Conservation (phyloP, 2,888 invertebrate genomes). For the Aporophyla nigra region DNA sequence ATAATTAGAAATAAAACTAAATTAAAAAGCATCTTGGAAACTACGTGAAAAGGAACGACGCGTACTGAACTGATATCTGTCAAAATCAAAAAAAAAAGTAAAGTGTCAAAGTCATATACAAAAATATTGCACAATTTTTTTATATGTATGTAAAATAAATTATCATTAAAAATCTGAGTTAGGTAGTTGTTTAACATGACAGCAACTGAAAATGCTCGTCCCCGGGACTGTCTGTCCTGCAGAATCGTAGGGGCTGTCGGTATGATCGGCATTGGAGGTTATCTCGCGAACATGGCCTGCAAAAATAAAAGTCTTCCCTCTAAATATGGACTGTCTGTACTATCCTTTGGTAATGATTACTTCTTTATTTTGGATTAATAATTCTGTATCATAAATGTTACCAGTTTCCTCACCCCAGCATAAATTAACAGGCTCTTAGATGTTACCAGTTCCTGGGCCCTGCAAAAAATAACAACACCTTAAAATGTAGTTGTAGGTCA, state of each 20-base stretch:
- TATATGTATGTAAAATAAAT: background rate
- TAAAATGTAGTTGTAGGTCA: too few species aligned
- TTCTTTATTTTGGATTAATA: background rate
- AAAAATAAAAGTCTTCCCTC: conserved; percentile 88
- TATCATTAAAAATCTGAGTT: conserved; percentile 2
- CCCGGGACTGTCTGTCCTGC: conserved; percentile 91
- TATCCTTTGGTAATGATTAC: conserved; percentile 85
- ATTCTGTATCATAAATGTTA: background rate
- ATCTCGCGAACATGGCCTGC: conserved; percentile 90
- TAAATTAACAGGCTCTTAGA: too few species aligned
- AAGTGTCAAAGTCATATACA: conserved; percentile 5
- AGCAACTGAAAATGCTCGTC: conserved; percentile 79
- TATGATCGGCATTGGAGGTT: conserved; percentile 92
- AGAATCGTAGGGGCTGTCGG: conserved; percentile 91
- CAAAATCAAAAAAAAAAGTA: conserved; percentile 4
- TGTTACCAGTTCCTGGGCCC: too few species aligned
- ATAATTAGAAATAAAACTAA: background rate
- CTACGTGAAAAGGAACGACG: background rate
- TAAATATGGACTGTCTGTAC: conserved; percentile 83
- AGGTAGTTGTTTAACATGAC: conserved; percentile 67
- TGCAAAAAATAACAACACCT: too few species aligned
- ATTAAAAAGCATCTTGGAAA: background rate
- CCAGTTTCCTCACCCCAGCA: background rate
- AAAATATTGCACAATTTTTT: conserved; percentile 21
- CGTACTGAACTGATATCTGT: background rate